A percentile compares a stretch with the other conserved stretches of the same genome.
These are phyloP conservation scores for Cryptus armator DNA, from an alignment of 2,888 invertebrate genomes.

Conservation along the genomic window DNA sequence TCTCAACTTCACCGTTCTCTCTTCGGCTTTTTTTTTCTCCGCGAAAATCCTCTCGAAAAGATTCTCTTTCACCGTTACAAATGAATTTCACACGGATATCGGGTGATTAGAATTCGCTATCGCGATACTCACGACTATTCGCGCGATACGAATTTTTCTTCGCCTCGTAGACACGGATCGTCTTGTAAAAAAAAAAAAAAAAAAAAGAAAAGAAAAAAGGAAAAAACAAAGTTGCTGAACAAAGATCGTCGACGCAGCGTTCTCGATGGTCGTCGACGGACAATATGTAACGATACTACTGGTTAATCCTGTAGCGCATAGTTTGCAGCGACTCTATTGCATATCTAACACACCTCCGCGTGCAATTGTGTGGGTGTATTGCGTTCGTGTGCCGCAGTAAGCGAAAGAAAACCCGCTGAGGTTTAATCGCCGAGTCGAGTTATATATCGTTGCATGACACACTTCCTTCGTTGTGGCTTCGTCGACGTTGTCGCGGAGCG, in stretches of 20 bases:
- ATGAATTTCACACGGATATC: not conserved
- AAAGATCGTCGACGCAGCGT: slow-evolving; percentile 49
- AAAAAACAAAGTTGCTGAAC: slow-evolving; percentile 28
- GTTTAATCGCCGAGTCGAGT: slow-evolving; percentile 50
- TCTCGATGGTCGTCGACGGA: slow-evolving; percentile 61
- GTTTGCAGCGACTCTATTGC: not conserved
- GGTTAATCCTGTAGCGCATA: not conserved
- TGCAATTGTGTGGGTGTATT: not conserved
- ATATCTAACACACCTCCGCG: not conserved
- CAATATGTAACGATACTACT: not conserved
- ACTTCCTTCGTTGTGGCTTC: slow-evolving; percentile 67
- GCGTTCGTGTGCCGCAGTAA: not conserved
- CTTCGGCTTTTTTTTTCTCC: not conserved
- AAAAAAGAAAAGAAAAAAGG: not conserved
- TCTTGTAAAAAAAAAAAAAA: slow-evolving; percentile 29
- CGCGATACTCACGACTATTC: slow-evolving; percentile 53
- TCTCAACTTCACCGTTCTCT: slow-evolving; percentile 3
- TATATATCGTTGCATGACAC: slow-evolving; percentile 64
- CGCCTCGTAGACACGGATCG: slow-evolving; percentile 50
- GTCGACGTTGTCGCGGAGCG: slow-evolving; percentile 53
- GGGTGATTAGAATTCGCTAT: not conserved
- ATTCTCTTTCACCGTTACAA: too few relatives aligned
- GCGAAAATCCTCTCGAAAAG: not conserved
- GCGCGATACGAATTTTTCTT: slow-evolving; percentile 46
- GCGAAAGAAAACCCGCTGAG: slow-evolving; percentile 48